phyloP scores from a whole-genome alignment of 2,797 vertebrate species.

The Protosalanx chinensis region DNA sequence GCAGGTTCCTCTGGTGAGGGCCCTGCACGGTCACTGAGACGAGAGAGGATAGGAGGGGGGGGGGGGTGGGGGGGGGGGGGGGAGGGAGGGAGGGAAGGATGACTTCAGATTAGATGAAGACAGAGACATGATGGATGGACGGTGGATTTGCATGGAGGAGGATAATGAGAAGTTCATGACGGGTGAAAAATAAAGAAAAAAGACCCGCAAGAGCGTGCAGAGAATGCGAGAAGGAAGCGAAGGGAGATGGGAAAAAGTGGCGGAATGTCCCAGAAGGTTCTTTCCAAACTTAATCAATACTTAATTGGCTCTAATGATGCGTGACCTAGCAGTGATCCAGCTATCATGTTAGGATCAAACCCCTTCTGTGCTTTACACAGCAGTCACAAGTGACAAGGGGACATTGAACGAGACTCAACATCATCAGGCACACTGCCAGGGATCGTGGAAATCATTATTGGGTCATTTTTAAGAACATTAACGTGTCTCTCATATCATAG shows the following conservation, averaged over 20 bases:
- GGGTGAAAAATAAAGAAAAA: neutral
- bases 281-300: constrained; percentile 26
- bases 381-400: neutral
- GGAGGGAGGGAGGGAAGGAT: neutral
- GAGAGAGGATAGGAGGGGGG: neutral
- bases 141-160: no score
- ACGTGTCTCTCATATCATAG: no score
- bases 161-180: neutral
- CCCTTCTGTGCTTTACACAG: neutral
- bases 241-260: constrained; percentile 19
- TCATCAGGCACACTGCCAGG: no score
- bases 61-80: neutral
- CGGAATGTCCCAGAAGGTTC: constrained; percentile 44
- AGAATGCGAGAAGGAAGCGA: neutral
- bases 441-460: no score
- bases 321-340: constrained; percentile 15
- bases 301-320: constrained; percentile 42
- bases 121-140: neutral
- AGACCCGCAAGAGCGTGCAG: neutral
- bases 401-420: no score
- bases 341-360: constrained; percentile 27
- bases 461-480: no score
- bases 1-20: constrained; percentile 92
- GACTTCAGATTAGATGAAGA: neutral
- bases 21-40: constrained; percentile 87